Base-by-base conservation (phyloP, 2,113 vertebrate genomes). In the Trogon melanurus region DNA sequence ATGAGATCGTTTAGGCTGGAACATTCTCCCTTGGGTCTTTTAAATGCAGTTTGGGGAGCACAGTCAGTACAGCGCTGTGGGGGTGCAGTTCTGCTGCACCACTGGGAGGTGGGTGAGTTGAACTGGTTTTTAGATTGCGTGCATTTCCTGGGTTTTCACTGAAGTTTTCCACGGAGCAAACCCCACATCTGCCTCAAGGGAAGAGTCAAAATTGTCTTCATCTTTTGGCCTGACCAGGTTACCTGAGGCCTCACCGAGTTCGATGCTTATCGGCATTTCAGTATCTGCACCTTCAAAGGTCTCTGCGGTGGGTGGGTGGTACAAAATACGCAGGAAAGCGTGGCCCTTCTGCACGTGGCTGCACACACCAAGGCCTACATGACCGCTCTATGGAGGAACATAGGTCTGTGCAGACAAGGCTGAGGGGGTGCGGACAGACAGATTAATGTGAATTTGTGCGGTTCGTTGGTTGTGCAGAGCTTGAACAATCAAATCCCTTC, bases 401-500 rank as follows among this genome's bases (percentile, higher is more conserved):
- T 10, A 29, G 79, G 48, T 6, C 53, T 53, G 69, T 27, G 79
- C 71, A 88, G 90, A 69, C 64, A n/a, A 1, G 73, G 74, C 95
- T 74, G 76, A 64, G 85, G 79, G 95, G 30, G 79, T 80, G 79
- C 36, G 89, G 70, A 72, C 70, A 81, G 86, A 53, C 90, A 86
- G 93, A 92, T 79, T 93, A 85, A 94, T 84, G 69, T 79, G 96
- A 72, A 82, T 93, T 88, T 89, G 70, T 89, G 87, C 21, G 21
- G 61, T 89, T 94, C 69, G 2, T 53, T 96, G 93, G 76, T 25
- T 87, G 91, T 57, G 69, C n/a, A 58, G 79, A 72, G 92, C 92
- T 79, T 10, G 83, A 88, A 75, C 88, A 89, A 81, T 90, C 92
- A 93, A 75, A 93, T 92, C 91, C 66, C 92, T 92, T 96, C 83